phyloP scores from a whole-genome alignment of 2,888 invertebrate species.

The Drosophila longiperda region DNA sequence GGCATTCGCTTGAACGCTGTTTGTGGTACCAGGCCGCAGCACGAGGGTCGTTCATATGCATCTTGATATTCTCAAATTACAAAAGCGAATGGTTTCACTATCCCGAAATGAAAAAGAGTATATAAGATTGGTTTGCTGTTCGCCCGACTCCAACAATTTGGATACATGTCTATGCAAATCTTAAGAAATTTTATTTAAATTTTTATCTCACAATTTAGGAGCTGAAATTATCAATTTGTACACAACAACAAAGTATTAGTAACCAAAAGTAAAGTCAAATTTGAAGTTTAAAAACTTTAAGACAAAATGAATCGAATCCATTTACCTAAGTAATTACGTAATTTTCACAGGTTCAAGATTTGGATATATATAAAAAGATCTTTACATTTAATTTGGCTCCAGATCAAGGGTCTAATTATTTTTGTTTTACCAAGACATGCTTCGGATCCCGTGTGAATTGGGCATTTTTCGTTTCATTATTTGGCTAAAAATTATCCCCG shows the following conservation, averaged over 20 bases:
- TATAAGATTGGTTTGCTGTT: background rate
- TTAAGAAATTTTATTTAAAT: background rate
- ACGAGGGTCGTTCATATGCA: slow-evolving; percentile 26
- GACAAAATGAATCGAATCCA: background rate
- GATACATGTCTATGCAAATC: background rate
- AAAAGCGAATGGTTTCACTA: background rate
- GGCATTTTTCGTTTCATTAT: background rate
- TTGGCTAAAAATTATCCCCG: background rate
- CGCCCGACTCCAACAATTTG: background rate
- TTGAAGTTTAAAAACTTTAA: too few relatives aligned
- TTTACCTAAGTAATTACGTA: too few relatives aligned
- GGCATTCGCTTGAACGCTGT: slow-evolving; percentile 27
- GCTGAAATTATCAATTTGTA: background rate
- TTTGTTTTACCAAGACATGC: background rate
- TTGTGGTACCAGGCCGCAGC: slow-evolving; percentile 27
- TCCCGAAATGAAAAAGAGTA: background rate
- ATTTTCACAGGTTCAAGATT: background rate
- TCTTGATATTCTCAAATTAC: slow-evolving; percentile 2
- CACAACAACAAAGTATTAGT: too few relatives aligned
- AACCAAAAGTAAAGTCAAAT: too few relatives aligned
- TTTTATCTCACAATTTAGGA: background rate
- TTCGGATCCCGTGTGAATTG: background rate
- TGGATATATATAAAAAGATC: background rate
- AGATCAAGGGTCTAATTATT: background rate
- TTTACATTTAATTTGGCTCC: background rate